Percentiles rank a stretch among this genome's conserved stretches.
Evolutionary conservation across 2,797 vertebrate species (phyloP).

Genomic region (Myotis planiceps): DNA sequence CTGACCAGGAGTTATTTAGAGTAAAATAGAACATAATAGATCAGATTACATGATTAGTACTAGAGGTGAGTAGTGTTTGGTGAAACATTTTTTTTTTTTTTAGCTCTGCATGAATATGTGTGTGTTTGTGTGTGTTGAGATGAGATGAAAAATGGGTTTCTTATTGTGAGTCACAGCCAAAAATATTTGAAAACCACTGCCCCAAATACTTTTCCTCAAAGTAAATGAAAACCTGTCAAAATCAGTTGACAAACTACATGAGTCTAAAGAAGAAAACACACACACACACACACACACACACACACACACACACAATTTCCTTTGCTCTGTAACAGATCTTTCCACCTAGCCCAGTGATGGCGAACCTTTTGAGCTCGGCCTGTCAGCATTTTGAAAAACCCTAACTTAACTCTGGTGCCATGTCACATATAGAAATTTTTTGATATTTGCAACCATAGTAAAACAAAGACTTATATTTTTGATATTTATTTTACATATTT

Average conservation of each 20-base stretch:
- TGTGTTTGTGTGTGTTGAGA: neutral
- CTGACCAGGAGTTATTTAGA: neutral
- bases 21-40: neutral
- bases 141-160: neutral
- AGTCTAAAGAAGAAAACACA: constrained; percentile 5
- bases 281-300: neutral
- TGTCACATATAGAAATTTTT: too few species aligned
- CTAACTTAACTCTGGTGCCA: too few species aligned
- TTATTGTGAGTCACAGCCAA: neutral
- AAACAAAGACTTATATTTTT: too few species aligned
- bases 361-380: too few species aligned
- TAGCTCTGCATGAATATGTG: neutral
- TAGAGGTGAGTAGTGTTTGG: neutral
- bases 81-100: neutral
- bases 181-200: constrained; percentile 5
- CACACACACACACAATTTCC: neutral
- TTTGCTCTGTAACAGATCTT: neutral
- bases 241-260: constrained; percentile 5
- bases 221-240: constrained; percentile 48
- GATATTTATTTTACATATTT: too few species aligned
- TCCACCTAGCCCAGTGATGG: neutral
- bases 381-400: too few species aligned
- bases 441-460: too few species aligned
- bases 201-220: neutral
- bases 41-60: neutral